Percentiles rank a stretch among this genome's conserved stretches.
These are phyloP conservation scores for Potamarius usumacintae DNA, from an alignment of 2,113 vertebrate species.

Conservation along the genomic window DNA sequence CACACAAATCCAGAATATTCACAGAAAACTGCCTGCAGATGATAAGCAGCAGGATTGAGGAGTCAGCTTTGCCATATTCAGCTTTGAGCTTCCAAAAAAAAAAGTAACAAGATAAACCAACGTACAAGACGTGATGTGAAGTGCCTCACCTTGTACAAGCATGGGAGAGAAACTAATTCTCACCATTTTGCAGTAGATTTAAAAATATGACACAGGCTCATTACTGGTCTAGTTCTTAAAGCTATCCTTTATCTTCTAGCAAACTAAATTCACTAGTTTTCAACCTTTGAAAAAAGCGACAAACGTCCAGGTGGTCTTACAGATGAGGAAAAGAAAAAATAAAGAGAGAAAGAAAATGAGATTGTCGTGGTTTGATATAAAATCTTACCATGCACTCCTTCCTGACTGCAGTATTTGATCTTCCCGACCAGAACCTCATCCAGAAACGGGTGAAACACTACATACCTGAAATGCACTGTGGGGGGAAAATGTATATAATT, in stretches of 20 bases:
- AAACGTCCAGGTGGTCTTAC: background rate
- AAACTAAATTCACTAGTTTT: background rate
- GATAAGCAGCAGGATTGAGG: background rate
- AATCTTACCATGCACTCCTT: constrained; percentile 87
- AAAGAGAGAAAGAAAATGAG: background rate
- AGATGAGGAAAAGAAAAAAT: background rate
- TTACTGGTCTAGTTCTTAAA: background rate
- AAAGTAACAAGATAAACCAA: background rate
- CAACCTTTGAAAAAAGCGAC: background rate
- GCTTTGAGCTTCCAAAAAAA: background rate
- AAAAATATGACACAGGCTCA: background rate
- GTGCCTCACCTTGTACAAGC: background rate
- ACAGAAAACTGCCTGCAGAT: background rate
- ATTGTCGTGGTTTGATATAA: background rate
- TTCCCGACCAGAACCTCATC: constrained; percentile 92
- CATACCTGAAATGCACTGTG: constrained; percentile 90
- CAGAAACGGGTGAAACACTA: constrained; percentile 94
- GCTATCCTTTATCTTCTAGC: background rate
- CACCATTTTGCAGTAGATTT: background rate
- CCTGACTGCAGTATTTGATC: constrained; percentile 94
- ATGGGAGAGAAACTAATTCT: background rate
- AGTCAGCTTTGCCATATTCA: too few species aligned
- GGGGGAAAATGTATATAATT: background rate
- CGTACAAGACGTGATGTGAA: background rate
- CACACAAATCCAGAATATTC: background rate